A percentile compares a stretch with the other conserved stretches of the same genome.
These are phyloP conservation scores for Polypedilum vanderplanki DNA, from an alignment of 1,140 invertebrate genomes.

Conservation along the genomic window DNA sequence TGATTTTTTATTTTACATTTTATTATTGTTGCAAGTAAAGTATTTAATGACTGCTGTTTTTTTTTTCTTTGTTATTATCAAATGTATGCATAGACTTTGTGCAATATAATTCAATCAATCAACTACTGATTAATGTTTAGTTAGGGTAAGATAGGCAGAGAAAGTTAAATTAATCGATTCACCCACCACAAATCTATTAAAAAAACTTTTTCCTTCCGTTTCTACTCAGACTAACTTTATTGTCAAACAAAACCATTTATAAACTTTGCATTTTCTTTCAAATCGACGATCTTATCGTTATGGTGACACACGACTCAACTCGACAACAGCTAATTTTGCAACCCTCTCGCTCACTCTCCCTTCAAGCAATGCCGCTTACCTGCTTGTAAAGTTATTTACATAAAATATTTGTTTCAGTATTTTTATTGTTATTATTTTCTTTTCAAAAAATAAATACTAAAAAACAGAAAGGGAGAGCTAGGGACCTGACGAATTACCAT, in stretches of 20 bases:
- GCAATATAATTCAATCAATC: not conserved
- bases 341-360: not conserved
- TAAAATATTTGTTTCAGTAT: no score
- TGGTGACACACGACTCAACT: not conserved
- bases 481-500: no score
- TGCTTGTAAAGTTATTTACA: no score
- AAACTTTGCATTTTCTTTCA: not conserved
- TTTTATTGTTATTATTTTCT: no score
- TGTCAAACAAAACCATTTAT: not conserved
- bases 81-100: not conserved
- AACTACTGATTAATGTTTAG: not conserved
- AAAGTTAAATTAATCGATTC: not conserved
- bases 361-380: no score
- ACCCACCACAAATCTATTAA: not conserved
- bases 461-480: no score
- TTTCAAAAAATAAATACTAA: no score
- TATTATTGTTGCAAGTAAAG: no score
- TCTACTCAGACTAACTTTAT: not conserved
- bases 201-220: not conserved
- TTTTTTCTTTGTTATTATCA: not conserved
- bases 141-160: not conserved
- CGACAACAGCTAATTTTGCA: slow-evolving; percentile 1
- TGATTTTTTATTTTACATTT: not conserved
- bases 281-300: slow-evolving; percentile 4
- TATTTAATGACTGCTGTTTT: not conserved